phyloP scores from a whole-genome alignment of 30 jellyfish, hydroid and myxozoan genomes.

The Chrysaora quinquecirrha region DNA sequence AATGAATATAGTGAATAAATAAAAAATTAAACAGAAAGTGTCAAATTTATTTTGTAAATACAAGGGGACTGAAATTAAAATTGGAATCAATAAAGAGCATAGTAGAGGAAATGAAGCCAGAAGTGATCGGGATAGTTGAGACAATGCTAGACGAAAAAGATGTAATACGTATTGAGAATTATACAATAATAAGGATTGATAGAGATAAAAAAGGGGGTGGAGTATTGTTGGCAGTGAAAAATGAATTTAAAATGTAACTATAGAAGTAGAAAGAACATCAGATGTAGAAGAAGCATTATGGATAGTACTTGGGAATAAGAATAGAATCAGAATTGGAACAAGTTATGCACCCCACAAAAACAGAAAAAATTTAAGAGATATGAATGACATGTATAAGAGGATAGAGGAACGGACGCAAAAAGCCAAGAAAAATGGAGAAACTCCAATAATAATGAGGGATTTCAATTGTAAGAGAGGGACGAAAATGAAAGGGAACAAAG shows the following conservation, averaged over 20 bases:
- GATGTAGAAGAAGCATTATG: conserved; percentile 18
- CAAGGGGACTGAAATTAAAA: conserved; percentile 27
- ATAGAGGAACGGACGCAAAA: conserved; percentile 6
- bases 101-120: conserved; percentile 24
- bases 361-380: background rate
- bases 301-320: conserved; percentile 32
- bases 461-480: conserved; percentile 31
- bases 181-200: conserved; percentile 19
- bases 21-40: background rate
- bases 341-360: conserved; percentile 48
- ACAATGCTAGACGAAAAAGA: conserved; percentile 30
- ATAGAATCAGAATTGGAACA: conserved; percentile 28
- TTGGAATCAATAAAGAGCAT: conserved; percentile 2
- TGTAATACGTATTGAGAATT: background rate
- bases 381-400: conserved; percentile 25
- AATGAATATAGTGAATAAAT: too few species aligned
- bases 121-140: conserved; percentile 12
- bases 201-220: conserved; percentile 42
- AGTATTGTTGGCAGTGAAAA: conserved; percentile 26
- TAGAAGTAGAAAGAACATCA: conserved; percentile 16
- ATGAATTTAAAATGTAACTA: background rate
- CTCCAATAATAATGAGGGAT: conserved; percentile 34
- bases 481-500: background rate
- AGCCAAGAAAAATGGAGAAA: conserved; percentile 6
- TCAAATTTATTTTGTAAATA: background rate